Base-by-base conservation (phyloP, 2,113 vertebrate genomes). In the Nothocercus julius region DNA sequence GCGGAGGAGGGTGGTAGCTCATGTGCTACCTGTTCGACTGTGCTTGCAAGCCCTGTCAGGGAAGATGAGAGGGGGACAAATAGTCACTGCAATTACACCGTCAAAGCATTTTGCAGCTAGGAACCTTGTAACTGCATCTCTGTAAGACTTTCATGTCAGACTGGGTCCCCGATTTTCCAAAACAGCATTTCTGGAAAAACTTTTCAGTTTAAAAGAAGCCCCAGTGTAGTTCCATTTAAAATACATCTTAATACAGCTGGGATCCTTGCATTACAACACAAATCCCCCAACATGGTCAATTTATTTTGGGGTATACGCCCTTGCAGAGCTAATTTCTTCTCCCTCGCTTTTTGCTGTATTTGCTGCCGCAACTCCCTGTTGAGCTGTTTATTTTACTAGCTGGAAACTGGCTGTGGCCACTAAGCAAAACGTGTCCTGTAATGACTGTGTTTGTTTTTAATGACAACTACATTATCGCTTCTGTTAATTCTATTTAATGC, bases 381-480 rank as follows among this genome's bases (percentile, higher is more conserved):
- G 82, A 88, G 38, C 36, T 94, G 38, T 77, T 95, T 69, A 25
- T 64, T 85, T 61, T 54, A 22, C 72, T 76, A 82, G 7, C 73
- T 84, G 53, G 59, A 73, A 88, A 66, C 54, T 3, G 5, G 12
- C 6, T 2, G 67, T 12, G 61, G 81, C 80, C 27, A 12, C 17
- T 63, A 67, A 82, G 53, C 86, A 82, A 88, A 87, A 66, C 9
- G 38, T 63, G 24, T 49, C 78, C 67, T 58, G 8, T 45, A 85
- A 91, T 59, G 63, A 62, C 58, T 83, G 47, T 47, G 42, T 70
- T 81, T 88, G 51, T 1, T 70, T 79, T 56, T 77, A 96, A n/a
- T 68, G 74, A 72, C 13, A 76, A 74, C 49, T 66, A 7, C 25
- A 14, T 56, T 74, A 53, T 10, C 24, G 36, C 17, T 78, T 90